These are phyloP conservation scores for Nycticebus coucang DNA, from an alignment of 2,113 vertebrate genomes.

Conservation along the genomic window DNA sequence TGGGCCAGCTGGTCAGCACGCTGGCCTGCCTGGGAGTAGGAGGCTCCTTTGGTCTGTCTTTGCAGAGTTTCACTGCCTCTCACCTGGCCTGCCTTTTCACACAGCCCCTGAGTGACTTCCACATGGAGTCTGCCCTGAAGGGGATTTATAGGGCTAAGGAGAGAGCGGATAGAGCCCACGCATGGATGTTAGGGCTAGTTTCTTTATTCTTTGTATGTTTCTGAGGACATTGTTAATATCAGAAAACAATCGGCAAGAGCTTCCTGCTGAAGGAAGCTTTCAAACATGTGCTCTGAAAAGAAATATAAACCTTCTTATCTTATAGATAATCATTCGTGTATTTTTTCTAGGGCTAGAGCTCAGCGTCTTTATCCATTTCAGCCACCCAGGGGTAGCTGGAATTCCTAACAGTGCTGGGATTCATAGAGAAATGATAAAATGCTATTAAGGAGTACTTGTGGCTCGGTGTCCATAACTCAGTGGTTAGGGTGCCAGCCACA, in stretches of 20 bases:
- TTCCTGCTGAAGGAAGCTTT: slow-evolving; percentile 28
- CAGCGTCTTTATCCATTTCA: neutral
- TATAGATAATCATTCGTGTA: neutral
- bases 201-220: neutral
- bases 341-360: neutral
- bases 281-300: neutral
- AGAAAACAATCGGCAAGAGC: slow-evolving; percentile 23
- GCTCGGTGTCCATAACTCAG: too few relatives aligned
- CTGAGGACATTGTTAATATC: neutral
- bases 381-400: neutral
- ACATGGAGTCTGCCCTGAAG: neutral
- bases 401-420: neutral
- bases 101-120: neutral
- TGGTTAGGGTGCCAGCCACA: too few relatives aligned
- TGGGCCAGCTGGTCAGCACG: neutral
- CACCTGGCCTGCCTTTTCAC: neutral
- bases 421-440: neutral
- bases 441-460: neutral
- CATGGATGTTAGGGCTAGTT: neutral
- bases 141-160: too few relatives aligned
- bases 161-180: neutral
- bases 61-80: neutral
- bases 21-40: neutral
- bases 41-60: neutral
- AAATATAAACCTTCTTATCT: neutral